Evolutionary conservation across 2,797 vertebrate species (phyloP).

Genomic region (Acropternis orthonyx): DNA sequence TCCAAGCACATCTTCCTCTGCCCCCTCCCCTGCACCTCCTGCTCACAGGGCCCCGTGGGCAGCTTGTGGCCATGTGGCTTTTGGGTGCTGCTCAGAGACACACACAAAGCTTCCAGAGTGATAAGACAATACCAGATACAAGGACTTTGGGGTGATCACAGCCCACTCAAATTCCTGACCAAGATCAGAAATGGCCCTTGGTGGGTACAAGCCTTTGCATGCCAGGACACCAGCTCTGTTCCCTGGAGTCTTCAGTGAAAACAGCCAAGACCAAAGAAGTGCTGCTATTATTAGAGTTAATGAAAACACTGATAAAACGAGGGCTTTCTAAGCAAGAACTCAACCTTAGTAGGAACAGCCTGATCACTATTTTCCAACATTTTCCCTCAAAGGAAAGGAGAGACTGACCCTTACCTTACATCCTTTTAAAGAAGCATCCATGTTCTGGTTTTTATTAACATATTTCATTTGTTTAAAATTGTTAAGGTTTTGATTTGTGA

Average conservation of each 20-base stretch:
- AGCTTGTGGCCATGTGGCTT: neutral
- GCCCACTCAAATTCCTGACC: neutral
- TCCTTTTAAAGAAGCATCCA: neutral
- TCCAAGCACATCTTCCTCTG: neutral
- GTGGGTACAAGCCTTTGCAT: neutral
- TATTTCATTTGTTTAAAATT: constrained; percentile 5
- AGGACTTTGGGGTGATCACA: neutral
- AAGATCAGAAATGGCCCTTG: neutral
- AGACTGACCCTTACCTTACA: neutral
- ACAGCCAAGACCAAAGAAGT: neutral
- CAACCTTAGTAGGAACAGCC: neutral
- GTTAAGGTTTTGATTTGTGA: neutral
- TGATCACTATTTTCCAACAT: neutral
- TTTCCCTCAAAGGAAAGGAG: neutral
- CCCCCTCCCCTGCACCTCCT: neutral
- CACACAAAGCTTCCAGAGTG: neutral
- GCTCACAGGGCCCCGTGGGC: accelerated
- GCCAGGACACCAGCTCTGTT: neutral
- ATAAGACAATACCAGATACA: neutral
- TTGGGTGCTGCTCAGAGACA: neutral
- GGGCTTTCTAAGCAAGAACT: neutral
- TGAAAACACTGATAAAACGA: neutral
- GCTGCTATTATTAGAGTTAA: neutral
- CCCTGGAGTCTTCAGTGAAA: neutral
- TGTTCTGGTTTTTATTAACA: constrained; percentile 31